Evolutionary conservation across 2,888 invertebrate species (phyloP).

Genomic region (Tolmerus cingulatus): DNA sequence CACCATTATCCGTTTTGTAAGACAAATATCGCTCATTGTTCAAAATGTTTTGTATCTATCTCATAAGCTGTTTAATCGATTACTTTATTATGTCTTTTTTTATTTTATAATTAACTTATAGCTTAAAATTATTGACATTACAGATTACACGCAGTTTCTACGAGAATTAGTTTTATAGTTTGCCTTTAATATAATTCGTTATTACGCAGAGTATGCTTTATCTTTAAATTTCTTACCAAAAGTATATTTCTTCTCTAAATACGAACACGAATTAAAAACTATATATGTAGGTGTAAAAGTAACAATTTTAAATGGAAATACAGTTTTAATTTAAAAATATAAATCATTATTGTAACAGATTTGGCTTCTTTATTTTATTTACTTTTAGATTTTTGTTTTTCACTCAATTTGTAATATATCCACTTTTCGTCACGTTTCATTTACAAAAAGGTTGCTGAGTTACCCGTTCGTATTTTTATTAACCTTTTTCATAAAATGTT

Average conservation of each 20-base stretch:
- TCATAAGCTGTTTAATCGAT: slow-evolving; percentile 21
- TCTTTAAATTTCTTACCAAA: slow-evolving; percentile 34
- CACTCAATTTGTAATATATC: not conserved
- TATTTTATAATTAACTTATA: slow-evolving; percentile 36
- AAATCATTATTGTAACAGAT: slow-evolving; percentile 7
- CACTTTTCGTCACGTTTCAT: too few relatives aligned
- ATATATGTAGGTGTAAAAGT: slow-evolving; percentile 6
- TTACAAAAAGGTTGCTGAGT: too few relatives aligned
- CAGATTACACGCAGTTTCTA: slow-evolving; percentile 25
- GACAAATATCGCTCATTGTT: slow-evolving; percentile 7
- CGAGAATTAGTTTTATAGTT: slow-evolving; percentile 10
- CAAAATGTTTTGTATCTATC: slow-evolving; percentile 25
- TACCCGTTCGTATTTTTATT: not conserved
- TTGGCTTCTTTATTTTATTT: slow-evolving; percentile 12
- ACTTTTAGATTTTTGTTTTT: not conserved
- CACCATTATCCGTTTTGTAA: slow-evolving; percentile 24
- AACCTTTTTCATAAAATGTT: not conserved
- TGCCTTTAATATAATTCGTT: slow-evolving; percentile 14
- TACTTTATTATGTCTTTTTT: slow-evolving; percentile 7
- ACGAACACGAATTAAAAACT: not conserved
- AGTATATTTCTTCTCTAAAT: slow-evolving; percentile 12
- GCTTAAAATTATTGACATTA: slow-evolving; percentile 11
- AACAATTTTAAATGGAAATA: slow-evolving; percentile 30
- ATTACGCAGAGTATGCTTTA: slow-evolving; percentile 24
- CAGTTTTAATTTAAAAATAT: slow-evolving; percentile 33